Conservation (phyloP, 2,113 vertebrate genomes). For the Bambusicola thoracicus region DNA sequence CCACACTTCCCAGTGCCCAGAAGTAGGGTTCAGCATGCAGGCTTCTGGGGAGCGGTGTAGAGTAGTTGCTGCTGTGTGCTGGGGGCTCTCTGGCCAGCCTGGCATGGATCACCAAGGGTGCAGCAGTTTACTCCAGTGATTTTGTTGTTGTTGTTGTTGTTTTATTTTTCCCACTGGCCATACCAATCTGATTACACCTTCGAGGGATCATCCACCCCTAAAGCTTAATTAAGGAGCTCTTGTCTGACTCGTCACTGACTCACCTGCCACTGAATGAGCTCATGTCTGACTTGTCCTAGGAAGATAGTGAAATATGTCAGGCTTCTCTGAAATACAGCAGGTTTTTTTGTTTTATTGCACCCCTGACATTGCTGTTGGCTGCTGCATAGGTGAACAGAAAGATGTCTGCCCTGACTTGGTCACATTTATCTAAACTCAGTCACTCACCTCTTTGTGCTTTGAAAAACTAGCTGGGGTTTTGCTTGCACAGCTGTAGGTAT, state of each 20-base stretch:
- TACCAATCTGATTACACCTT: slow-evolving; percentile 55
- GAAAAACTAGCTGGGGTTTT: slow-evolving; percentile 32
- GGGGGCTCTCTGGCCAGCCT: neutral
- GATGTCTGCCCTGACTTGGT: neutral
- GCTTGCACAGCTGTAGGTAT: slow-evolving; percentile 65
- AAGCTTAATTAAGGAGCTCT: slow-evolving; percentile 51
- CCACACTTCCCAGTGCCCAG: neutral
- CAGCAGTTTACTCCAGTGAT: neutral
- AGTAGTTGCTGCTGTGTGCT: neutral
- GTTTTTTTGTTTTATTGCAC: slow-evolving; percentile 36
- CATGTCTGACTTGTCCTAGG: slow-evolving; percentile 69
- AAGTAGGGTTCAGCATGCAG: neutral
- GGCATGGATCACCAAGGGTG: neutral
- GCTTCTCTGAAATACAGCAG: slow-evolving; percentile 39
- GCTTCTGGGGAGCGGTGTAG: neutral
- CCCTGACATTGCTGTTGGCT: slow-evolving; percentile 39
- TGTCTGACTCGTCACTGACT: slow-evolving; percentile 74
- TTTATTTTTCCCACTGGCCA: slow-evolving; percentile 20
- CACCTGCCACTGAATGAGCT: slow-evolving; percentile 75
- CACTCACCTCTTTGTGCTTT: neutral
- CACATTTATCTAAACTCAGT: slow-evolving; percentile 47
- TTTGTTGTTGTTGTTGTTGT: neutral
- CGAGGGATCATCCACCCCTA: slow-evolving; percentile 40
- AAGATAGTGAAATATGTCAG: slow-evolving; percentile 44
- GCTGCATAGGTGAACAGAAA: neutral